phyloP scores from a whole-genome alignment of 2,113 vertebrate genomes.

The Oncorhynchus tshawytscha region DNA sequence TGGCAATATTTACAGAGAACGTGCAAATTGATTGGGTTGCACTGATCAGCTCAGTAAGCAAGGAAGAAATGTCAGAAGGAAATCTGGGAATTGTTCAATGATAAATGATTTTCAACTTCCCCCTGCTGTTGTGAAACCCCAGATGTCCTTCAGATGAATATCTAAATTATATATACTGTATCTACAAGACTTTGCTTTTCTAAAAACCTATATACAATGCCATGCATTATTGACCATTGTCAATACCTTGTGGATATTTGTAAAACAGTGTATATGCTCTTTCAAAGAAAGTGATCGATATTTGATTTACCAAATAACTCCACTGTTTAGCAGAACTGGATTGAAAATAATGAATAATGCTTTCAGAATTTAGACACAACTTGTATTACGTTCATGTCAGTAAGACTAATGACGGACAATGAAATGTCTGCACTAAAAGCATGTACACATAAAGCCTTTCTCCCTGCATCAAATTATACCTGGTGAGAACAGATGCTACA shows the following conservation, averaged over 20 bases:
- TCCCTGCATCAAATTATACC: no score
- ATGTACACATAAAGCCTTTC: no score
- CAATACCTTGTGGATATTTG: neutral
- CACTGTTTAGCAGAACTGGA: no score
- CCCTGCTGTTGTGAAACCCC: neutral
- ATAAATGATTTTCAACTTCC: neutral
- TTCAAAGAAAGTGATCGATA: no score
- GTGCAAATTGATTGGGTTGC: neutral
- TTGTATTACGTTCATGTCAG: no score
- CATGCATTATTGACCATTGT: neutral
- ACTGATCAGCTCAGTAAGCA: neutral
- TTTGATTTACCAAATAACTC: no score
- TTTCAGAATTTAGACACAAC: no score
- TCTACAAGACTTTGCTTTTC: neutral
- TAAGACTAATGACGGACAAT: no score
- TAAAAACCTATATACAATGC: neutral
- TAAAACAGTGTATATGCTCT: no score
- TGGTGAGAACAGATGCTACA: no score
- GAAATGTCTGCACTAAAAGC: no score
- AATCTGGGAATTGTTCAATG: neutral
- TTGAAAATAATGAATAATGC: no score
- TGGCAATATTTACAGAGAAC: neutral
- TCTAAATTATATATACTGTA: slow-evolving; percentile 1
- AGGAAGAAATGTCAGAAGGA: neutral
- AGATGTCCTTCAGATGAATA: neutral